A percentile compares a stretch with the other conserved stretches of the same genome.
Conservation (phyloP, 2,888 invertebrate genomes). For the Mythimna impura region DNA sequence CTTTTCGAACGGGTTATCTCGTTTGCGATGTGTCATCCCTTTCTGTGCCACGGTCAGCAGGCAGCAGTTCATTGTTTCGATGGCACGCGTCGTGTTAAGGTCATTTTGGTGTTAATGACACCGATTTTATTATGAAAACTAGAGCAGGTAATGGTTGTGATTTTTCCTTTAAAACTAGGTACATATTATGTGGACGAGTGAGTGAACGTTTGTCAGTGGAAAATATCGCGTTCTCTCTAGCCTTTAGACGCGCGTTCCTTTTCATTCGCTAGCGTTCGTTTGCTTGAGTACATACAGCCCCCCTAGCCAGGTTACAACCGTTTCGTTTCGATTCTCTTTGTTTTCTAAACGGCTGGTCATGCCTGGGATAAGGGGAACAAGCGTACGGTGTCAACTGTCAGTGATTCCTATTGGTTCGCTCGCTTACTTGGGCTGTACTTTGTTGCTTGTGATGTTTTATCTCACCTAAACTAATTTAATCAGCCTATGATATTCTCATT, state of each 20-base stretch:
- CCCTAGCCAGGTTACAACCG: no score
- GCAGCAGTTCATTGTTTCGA: slow-evolving; percentile 30
- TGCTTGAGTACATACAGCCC: background rate
- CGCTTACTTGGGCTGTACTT: background rate
- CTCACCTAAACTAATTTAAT: background rate
- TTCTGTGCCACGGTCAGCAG: slow-evolving; percentile 33
- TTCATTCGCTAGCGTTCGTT: background rate
- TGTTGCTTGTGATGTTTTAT: background rate
- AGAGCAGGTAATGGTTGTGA: slow-evolving; percentile 1
- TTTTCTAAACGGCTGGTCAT: no score
- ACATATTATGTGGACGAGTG: no score
- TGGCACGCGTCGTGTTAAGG: slow-evolving; percentile 25
- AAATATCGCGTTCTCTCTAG: background rate
- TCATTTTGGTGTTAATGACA: slow-evolving; percentile 38
- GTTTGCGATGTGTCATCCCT: slow-evolving; percentile 32
- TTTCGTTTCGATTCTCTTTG: no score
- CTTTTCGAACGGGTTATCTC: slow-evolving; percentile 49
- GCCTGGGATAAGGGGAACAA: background rate
- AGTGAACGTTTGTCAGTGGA: no score
- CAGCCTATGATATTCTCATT: background rate
- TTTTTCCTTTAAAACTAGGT: background rate
- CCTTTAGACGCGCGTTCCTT: background rate
- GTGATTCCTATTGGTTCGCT: background rate
- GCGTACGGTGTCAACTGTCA: no score
- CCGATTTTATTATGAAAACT: slow-evolving; percentile 19